phyloP scores from a whole-genome alignment of 1,140 invertebrate species.

The Ganaspis sp. region DNA sequence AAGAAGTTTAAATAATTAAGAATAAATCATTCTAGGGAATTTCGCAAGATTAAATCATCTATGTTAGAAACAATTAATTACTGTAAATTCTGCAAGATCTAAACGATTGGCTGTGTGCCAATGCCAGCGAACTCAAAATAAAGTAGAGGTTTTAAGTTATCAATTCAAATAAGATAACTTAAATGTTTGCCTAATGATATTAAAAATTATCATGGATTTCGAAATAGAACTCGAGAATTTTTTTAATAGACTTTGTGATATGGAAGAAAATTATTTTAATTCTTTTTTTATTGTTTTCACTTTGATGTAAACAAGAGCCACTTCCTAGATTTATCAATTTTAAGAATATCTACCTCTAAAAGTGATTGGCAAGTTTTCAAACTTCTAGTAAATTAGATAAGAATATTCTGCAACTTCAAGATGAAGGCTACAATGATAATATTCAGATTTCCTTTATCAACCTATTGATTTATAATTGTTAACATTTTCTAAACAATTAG shows the following conservation, averaged over 20 bases:
- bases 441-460: no score
- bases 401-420: neutral
- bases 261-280: neutral
- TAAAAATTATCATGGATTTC: neutral
- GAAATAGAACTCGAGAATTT: neutral
- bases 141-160: neutral
- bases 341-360: neutral
- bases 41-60: neutral
- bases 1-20: neutral
- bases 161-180: neutral
- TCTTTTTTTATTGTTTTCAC: neutral
- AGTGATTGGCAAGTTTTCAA: neutral
- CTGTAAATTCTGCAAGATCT: neutral
- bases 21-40: neutral
- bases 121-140: neutral
- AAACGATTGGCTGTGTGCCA: neutral
- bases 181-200: neutral
- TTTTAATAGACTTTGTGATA: neutral
- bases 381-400: neutral
- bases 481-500: no score
- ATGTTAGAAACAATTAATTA: neutral
- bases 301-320: neutral
- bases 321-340: neutral
- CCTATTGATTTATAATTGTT: no score
- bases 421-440: neutral